Conservation (phyloP, 2,113 vertebrate genomes). For the Paraplagusia blochii region DNA sequence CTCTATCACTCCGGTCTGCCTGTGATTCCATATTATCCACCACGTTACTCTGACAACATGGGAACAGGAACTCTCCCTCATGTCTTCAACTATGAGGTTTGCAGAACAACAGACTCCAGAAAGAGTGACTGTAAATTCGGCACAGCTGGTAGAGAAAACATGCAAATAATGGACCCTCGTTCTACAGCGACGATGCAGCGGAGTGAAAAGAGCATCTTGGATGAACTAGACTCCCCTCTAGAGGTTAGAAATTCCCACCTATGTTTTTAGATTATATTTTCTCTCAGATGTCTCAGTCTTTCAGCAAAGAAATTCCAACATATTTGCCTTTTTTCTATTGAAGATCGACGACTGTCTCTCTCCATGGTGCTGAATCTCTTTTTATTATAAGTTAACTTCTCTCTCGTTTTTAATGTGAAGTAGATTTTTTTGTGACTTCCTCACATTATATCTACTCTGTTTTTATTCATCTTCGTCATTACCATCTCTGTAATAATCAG, state of each 20-base stretch:
- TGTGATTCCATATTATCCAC: slow-evolving; percentile 60
- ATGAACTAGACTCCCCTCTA: slow-evolving; percentile 55
- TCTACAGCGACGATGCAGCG: slow-evolving; percentile 57
- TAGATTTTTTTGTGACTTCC: no score
- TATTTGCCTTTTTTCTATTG: no score
- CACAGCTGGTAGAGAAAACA: slow-evolving; percentile 43
- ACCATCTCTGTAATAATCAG: no score
- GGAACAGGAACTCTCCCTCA: slow-evolving; percentile 51
- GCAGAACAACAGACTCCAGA: slow-evolving; percentile 42
- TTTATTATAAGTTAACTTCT: no score
- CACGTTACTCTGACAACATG: slow-evolving; percentile 49
- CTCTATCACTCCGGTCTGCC: slow-evolving; percentile 51
- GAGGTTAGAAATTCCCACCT: slow-evolving; percentile 51
- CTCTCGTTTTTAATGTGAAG: no score
- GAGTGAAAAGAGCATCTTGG: slow-evolving; percentile 50
- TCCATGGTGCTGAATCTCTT: background rate
- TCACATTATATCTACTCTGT: no score
- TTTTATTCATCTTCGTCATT: no score
- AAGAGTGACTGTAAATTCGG: slow-evolving; percentile 42
- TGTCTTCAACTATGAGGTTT: slow-evolving; percentile 34
- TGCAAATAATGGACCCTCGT: slow-evolving; percentile 48
- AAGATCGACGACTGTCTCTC: background rate
- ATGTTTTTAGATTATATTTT: background rate
- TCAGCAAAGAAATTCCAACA: no score
- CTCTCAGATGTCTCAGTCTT: no score